Conservation (phyloP, 2,888 invertebrate species). For the Dyspetes luteomarginatus region DNA sequence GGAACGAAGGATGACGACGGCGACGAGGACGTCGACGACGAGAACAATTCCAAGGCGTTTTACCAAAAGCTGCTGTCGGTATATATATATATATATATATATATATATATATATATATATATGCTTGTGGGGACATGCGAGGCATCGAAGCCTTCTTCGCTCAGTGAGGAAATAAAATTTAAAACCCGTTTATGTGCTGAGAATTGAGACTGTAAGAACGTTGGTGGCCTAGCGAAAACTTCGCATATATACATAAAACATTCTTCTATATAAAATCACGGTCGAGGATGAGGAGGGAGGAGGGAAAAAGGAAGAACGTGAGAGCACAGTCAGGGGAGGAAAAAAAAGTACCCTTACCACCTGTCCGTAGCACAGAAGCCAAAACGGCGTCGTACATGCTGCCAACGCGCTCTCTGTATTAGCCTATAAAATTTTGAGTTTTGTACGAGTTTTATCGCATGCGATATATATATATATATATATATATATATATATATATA, state of each 20-base stretch:
- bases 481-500: no score
- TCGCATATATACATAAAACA: constrained; percentile 75
- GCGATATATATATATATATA: constrained; percentile 54
- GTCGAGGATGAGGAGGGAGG: constrained; percentile 69
- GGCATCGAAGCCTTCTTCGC: constrained; percentile 64
- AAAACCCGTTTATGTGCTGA: constrained; percentile 73
- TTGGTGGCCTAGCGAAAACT: constrained; percentile 64
- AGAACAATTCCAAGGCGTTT: constrained; percentile 55
- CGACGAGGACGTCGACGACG: constrained; percentile 35
- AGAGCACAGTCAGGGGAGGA: constrained; percentile 12
- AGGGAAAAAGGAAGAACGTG: not conserved
- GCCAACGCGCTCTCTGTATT: constrained; percentile 69
- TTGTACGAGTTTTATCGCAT: constrained; percentile 75
- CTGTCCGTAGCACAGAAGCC: constrained; percentile 43
- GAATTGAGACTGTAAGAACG: constrained; percentile 70
- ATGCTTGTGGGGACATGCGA: constrained; percentile 7
- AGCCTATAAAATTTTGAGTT: constrained; percentile 79
- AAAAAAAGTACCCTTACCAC: constrained; percentile 48
- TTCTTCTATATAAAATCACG: constrained; percentile 77
- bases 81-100: constrained; percentile 25
- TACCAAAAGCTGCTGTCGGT: constrained; percentile 25
- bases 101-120: constrained; percentile 1
- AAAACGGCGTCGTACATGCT: constrained; percentile 65
- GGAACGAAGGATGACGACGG: constrained; percentile 30
- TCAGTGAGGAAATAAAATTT: constrained; percentile 72